These are phyloP conservation scores for Cataglyphis hispanica DNA, from an alignment of 1,140 invertebrate genomes.

Conservation along the genomic window DNA sequence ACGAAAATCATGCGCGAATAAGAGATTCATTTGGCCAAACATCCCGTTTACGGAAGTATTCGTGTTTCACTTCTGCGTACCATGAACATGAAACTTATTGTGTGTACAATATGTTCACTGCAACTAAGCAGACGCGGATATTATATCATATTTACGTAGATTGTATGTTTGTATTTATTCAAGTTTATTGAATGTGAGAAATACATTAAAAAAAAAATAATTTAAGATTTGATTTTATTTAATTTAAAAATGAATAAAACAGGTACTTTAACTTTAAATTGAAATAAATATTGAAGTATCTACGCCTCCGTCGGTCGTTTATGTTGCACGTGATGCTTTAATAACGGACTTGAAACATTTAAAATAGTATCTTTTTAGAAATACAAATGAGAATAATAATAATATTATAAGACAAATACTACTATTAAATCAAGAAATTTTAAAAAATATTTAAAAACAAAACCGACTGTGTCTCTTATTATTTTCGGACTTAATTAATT, in stretches of 20 bases:
- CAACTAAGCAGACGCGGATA: not conserved
- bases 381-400: not conserved
- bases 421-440: not conserved
- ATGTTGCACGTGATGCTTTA: not conserved
- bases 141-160: not conserved
- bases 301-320: too few species aligned
- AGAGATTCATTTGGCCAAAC: constrained; percentile 46
- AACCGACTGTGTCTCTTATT: too few species aligned
- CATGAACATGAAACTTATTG: constrained; percentile 28
- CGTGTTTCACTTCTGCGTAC: constrained; percentile 20
- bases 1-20: constrained; percentile 53
- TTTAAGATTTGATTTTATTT: not conserved
- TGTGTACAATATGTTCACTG: not conserved
- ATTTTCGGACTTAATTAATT: too few species aligned
- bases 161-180: constrained; percentile 14
- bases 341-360: not conserved
- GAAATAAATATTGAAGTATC: too few species aligned
- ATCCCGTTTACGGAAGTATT: constrained; percentile 42
- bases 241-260: too few species aligned
- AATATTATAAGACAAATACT: not conserved
- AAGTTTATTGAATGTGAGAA: not conserved
- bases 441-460: too few species aligned
- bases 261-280: too few species aligned
- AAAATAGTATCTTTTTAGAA: not conserved
- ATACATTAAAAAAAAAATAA: constrained; percentile 11